A percentile compares a stretch with the other conserved stretches of the same genome.
Conservation (phyloP, 2,888 invertebrate species). For the Leucophenga montana region DNA sequence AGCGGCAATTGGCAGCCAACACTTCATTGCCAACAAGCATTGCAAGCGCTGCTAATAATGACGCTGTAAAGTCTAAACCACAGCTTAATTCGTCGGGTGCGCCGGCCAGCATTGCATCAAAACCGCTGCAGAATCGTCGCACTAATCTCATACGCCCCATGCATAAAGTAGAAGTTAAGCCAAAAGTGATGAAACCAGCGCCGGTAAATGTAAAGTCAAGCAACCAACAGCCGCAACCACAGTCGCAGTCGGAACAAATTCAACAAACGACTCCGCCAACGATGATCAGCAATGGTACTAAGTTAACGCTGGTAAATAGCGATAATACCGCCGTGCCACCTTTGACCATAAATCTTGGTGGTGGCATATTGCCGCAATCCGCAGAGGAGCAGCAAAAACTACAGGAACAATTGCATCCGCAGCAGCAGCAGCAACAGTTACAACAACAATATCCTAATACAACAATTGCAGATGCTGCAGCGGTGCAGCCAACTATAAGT, state of each 20-base stretch:
- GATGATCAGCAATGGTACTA: neutral
- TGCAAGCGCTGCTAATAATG: constrained; percentile 17
- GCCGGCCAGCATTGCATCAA: constrained; percentile 58
- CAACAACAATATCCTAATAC: constrained; percentile 21
- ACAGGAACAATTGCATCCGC: constrained; percentile 31
- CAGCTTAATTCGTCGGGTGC: constrained; percentile 54
- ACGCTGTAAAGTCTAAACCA: constrained; percentile 17
- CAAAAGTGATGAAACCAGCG: constrained; percentile 60
- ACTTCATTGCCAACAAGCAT: neutral
- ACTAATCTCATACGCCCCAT: constrained; percentile 67
- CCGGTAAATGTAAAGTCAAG: constrained; percentile 9
- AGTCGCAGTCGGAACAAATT: constrained; percentile 31
- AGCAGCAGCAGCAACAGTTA: constrained; percentile 27
- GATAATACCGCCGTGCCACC: too few species aligned
- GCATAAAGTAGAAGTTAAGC: constrained; percentile 68
- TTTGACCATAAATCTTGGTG: too few species aligned
- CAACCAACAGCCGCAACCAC: constrained; percentile 19
- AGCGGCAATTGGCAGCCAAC: constrained; percentile 36
- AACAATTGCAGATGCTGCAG: constrained; percentile 9
- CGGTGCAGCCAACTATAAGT: constrained; percentile 33
- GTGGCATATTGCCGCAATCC: constrained; percentile 19
- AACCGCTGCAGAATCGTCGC: constrained; percentile 47
- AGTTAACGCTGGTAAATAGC: too few species aligned
- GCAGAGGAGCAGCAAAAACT: constrained; percentile 30
- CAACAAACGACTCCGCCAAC: constrained; percentile 23